A percentile compares a stretch with the other conserved stretches of the same genome.
These are phyloP conservation scores for Acanthiza pusilla DNA, from an alignment of 2,797 vertebrate genomes.

Conservation along the genomic window DNA sequence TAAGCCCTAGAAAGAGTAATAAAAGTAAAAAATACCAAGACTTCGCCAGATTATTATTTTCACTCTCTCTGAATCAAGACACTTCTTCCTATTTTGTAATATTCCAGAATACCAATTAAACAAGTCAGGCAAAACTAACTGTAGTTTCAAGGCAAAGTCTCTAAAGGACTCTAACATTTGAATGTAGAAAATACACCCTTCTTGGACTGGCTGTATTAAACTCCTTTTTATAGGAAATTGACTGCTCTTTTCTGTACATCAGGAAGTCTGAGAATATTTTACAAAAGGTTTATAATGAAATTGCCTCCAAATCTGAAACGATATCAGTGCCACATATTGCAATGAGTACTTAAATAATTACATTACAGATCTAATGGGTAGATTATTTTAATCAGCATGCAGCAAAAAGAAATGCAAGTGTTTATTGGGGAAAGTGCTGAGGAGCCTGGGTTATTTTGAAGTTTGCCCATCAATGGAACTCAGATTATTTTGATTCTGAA, in stretches of 20 bases:
- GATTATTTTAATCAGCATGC: background rate
- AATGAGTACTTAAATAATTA: background rate
- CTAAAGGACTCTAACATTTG: background rate
- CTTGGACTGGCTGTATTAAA: background rate
- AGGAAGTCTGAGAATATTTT: background rate
- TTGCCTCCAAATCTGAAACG: background rate
- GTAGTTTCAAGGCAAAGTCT: background rate
- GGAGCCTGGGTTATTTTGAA: background rate
- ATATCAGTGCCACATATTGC: background rate
- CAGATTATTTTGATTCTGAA: background rate
- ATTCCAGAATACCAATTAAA: background rate
- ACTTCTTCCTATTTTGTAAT: background rate
- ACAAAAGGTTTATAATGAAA: background rate
- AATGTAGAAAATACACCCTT: background rate
- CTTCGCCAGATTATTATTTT: background rate
- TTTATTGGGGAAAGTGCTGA: background rate
- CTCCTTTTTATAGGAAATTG: background rate
- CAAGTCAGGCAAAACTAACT: background rate
- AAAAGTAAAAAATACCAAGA: background rate
- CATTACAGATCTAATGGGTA: background rate
- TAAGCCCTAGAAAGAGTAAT: background rate
- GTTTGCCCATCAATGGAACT: background rate
- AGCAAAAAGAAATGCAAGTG: background rate
- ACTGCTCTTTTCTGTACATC: background rate
- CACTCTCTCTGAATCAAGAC: background rate